Evolutionary conservation across 2,113 vertebrate species (phyloP).

Genomic region (Brachypteracias leptosomus): DNA sequence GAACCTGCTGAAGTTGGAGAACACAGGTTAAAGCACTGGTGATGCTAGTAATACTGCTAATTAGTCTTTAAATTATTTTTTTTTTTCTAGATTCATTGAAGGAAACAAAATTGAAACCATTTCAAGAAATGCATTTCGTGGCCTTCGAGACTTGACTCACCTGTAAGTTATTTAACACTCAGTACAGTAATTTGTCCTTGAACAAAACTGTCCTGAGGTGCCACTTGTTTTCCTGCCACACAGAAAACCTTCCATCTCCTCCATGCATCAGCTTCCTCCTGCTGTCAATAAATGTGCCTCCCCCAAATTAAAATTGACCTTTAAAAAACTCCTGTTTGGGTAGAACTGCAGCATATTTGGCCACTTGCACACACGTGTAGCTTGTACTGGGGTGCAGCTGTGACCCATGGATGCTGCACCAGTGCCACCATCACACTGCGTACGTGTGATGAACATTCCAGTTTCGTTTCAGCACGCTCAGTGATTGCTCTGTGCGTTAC

Average conservation of each 20-base stretch:
- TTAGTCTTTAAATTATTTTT: background rate
- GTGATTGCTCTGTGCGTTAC: background rate
- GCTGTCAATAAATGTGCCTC: background rate
- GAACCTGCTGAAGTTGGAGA: background rate
- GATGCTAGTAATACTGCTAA: background rate
- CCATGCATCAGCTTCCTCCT: background rate
- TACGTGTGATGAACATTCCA: fast-evolving
- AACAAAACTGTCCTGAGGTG: background rate
- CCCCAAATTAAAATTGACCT: background rate
- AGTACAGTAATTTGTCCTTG: background rate
- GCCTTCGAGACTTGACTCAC: conserved; percentile 93
- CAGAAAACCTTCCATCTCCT: background rate
- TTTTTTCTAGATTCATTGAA: conserved; percentile 89
- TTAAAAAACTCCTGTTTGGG: background rate
- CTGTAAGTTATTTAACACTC: conserved; percentile 82
- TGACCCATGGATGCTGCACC: background rate
- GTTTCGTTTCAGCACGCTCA: background rate
- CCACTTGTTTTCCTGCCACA: background rate
- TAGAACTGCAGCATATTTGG: background rate
- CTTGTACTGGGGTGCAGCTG: background rate
- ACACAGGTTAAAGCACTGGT: background rate
- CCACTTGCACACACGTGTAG: background rate
- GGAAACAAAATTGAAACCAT: conserved; percentile 93
- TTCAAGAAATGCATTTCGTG: conserved; percentile 92
- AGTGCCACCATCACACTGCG: fast-evolving